phyloP scores from a whole-genome alignment of 2,797 vertebrate species.

The Lophotriccus pileatus region DNA sequence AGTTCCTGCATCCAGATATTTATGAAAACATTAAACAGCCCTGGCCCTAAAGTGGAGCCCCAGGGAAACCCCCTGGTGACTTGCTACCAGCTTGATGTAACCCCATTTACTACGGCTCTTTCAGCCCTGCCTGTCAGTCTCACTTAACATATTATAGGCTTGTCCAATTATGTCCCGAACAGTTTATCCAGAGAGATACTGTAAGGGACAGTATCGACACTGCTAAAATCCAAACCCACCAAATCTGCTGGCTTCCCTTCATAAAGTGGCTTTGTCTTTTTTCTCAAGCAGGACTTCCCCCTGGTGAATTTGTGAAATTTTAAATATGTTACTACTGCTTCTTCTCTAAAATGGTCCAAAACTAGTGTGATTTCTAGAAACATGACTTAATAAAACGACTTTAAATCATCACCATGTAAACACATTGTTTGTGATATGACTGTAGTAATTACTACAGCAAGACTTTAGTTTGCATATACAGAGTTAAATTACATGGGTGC shows the following conservation, averaged over 20 bases:
- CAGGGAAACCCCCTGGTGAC: not conserved
- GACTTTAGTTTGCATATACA: not conserved
- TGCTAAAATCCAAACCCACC: not conserved
- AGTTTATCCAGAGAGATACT: not conserved
- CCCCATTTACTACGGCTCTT: not conserved
- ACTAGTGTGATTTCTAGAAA: not conserved
- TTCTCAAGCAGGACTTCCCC: not conserved
- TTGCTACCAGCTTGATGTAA: not conserved
- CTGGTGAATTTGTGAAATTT: not conserved
- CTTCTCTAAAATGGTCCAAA: not conserved
- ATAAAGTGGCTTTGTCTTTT: not conserved
- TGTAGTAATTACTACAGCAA: not conserved
- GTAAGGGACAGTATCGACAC: not conserved
- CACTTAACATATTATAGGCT: not conserved
- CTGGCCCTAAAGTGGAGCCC: not conserved
- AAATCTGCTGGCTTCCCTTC: not conserved
- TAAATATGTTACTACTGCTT: not conserved
- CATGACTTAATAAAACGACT: not conserved
- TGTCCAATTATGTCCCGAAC: not conserved
- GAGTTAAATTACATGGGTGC: not conserved
- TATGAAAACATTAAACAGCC: not conserved
- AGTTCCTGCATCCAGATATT: not conserved
- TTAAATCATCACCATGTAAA: not conserved
- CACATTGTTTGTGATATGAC: not conserved
- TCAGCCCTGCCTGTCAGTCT: not conserved